These are phyloP conservation scores for Rhinoraja longicauda DNA, from an alignment of 2,797 vertebrate species.

Conservation along the genomic window DNA sequence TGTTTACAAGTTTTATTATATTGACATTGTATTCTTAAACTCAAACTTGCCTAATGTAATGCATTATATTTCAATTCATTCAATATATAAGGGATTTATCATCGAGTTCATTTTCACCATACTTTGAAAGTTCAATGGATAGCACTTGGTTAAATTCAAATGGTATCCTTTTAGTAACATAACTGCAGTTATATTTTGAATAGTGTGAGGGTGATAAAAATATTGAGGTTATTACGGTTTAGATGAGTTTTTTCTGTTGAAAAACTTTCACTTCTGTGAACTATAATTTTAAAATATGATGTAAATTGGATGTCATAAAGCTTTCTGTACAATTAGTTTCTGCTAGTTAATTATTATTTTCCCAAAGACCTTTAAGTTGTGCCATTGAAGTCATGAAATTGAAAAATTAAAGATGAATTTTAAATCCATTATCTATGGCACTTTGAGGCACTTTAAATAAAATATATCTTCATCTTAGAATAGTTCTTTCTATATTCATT, in stretches of 20 bases:
- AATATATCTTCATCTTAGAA: not conserved
- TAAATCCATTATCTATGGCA: not conserved
- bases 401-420: not conserved
- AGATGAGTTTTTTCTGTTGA: not conserved
- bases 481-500: no score
- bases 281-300: not conserved
- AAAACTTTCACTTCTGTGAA: not conserved
- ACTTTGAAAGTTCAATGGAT: not conserved
- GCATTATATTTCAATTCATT: not conserved
- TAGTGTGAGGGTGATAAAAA: not conserved
- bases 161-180: not conserved
- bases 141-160: not conserved
- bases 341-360: conserved; percentile 20
- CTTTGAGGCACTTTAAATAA: not conserved
- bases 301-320: not conserved
- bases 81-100: not conserved
- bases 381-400: conserved; percentile 4
- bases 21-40: not conserved
- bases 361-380: not conserved
- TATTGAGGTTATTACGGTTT: not conserved
- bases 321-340: not conserved
- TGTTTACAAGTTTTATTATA: not conserved
- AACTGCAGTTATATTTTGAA: conserved; percentile 7
- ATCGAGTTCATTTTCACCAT: not conserved
- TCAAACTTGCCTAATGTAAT: not conserved